phyloP scores from a whole-genome alignment of 2,888 invertebrate species.

The Cheilosia vernalis region DNA sequence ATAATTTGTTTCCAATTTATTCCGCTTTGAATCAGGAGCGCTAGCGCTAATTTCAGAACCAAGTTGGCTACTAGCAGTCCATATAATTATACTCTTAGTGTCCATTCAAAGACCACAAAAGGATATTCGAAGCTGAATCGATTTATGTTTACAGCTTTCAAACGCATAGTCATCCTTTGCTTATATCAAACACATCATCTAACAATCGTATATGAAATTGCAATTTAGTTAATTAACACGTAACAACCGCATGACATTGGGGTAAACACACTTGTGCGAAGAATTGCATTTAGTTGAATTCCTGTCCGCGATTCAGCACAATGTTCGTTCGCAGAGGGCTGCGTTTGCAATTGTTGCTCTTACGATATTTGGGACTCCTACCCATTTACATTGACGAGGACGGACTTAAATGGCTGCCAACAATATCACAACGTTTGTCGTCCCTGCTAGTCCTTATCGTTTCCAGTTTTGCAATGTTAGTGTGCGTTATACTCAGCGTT shows the following conservation, averaged over 20 bases:
- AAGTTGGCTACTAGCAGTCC: too few species aligned
- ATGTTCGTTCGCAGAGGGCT: constrained; percentile 41
- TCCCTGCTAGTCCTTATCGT: not conserved
- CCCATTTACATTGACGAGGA: not conserved
- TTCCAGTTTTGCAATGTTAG: not conserved
- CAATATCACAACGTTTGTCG: not conserved
- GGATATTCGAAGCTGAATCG: too few species aligned
- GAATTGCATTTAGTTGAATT: constrained; percentile 4
- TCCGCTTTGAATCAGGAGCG: too few species aligned
- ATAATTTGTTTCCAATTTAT: too few species aligned
- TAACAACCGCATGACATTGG: not conserved
- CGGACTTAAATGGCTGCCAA: not conserved
- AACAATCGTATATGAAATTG: too few species aligned
- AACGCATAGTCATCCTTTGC: too few species aligned
- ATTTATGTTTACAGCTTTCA: too few species aligned
- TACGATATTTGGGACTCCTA: constrained; percentile 26
- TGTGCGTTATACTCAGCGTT: not conserved
- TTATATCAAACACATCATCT: too few species aligned
- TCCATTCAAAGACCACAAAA: too few species aligned
- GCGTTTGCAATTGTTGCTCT: constrained; percentile 22
- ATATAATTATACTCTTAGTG: too few species aligned
- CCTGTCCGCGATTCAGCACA: not conserved
- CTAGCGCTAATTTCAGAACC: too few species aligned
- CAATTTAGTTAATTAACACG: too few species aligned
- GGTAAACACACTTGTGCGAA: not conserved